Evolutionary conservation across 2,888 invertebrate genomes (phyloP), one percentile per base, ranked within the genome.

Genomic region (Microdon myrmicae): DNA sequence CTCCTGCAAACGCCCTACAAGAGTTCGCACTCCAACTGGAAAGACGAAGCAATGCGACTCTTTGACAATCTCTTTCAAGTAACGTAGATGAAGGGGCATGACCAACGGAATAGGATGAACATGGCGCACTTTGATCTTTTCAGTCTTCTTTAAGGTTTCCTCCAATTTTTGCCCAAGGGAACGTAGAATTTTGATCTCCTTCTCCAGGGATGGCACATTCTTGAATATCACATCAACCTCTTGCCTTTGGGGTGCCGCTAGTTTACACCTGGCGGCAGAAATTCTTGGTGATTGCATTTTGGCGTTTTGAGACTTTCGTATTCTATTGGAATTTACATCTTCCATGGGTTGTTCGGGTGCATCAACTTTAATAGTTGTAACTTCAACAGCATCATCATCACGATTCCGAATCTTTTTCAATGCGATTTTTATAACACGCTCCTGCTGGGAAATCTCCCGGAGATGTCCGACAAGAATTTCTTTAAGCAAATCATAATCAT

Each of bases 201-300:
- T 72, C 32, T 76, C 73, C 28, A 77, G 37, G 0, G 73, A 68
- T 1, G 75, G 73, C 7, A 75, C 69, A 32, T 73, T 78, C 58
- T 74, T 71, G 38, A 71, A 73, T 2, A 74, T 69, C 5, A 71
- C 45, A 13, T 76, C 72, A 2, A 76, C 66, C n/a, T 73, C 69
- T 6, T 54, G 48, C 2, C 66, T 61, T 2, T 48, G 54, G 0
- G 26, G 10, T 8, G 12, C 12, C 1, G 8, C 4, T 3, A 16
- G 4, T 12, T 2, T 4, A 7, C 8, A 2, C 7, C 5, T 41
- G 4, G 23, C 13, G 4, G 20, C n/a, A 19, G 3, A 7, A 7
- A 2, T 12, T n/a, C 16, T 34, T 4, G 12, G 8, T 17, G n/a
- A n/a, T n/a, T n/a, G n/a, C n/a, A n/a, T n/a, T n/a, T n/a, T n/a